Percentiles rank a stretch among this genome's conserved stretches.
Conservation (phyloP, 2,113 vertebrate species). For the Lagenorhynchus albirostris region DNA sequence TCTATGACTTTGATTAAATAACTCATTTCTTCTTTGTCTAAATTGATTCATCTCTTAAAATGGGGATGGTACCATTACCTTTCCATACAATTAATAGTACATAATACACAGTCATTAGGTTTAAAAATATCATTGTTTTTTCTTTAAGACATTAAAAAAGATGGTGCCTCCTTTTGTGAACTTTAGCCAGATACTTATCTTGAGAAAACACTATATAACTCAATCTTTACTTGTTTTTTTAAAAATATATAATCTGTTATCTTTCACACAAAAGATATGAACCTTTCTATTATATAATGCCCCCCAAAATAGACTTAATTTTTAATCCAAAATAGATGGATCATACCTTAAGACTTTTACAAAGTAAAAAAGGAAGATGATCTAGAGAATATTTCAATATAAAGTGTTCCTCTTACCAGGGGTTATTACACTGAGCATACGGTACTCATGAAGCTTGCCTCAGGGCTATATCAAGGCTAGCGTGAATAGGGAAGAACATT, state of each 20-base stretch:
- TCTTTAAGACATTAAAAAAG: neutral
- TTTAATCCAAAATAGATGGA: neutral
- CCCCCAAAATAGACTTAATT: neutral
- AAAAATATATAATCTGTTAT: neutral
- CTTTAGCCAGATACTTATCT: neutral
- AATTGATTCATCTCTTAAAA: neutral
- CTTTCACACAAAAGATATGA: neutral
- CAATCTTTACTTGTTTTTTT: neutral
- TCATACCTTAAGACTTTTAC: neutral
- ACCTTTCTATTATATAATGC: neutral
- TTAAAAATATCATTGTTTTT: neutral
- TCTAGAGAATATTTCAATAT: neutral
- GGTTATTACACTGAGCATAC: neutral
- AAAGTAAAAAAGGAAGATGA: neutral
- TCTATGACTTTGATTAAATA: neutral
- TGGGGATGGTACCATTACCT: neutral
- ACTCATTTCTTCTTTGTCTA: neutral
- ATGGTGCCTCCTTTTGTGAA: neutral
- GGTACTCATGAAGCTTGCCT: neutral
- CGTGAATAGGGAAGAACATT: neutral
- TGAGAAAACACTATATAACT: neutral
- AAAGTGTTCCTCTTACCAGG: neutral
- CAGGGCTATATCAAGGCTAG: neutral
- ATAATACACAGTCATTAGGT: neutral
- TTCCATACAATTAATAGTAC: neutral